phyloP scores from a whole-genome alignment of 2,113 vertebrate genomes.

The Mormyrus iriodes region DNA sequence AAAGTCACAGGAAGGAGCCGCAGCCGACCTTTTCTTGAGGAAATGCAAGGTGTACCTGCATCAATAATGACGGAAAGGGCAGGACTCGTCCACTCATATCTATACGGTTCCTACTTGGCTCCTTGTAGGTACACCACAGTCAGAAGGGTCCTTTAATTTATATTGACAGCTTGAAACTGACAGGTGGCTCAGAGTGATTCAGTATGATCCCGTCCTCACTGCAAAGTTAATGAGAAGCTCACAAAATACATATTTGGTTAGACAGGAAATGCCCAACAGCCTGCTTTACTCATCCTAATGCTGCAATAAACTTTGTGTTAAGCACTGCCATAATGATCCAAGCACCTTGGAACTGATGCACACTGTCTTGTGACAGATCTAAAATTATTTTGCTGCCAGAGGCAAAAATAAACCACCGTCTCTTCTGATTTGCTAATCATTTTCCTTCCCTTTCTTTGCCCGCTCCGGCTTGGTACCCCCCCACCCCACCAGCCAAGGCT shows the following conservation, averaged over 20 bases:
- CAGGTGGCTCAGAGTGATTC: neutral
- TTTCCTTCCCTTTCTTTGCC: neutral
- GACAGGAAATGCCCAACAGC: neutral
- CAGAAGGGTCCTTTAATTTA: neutral
- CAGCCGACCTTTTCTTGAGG: neutral
- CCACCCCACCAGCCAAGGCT: neutral
- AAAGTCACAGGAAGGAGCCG: neutral
- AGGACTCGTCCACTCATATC: neutral
- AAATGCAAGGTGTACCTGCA: neutral
- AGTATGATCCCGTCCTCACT: neutral
- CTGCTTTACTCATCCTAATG: neutral
- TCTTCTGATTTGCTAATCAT: neutral
- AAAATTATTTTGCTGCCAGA: neutral
- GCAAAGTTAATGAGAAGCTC: neutral
- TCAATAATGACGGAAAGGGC: neutral
- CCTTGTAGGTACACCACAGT: neutral
- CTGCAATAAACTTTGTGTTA: neutral
- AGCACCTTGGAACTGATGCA: neutral
- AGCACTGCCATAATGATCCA: neutral
- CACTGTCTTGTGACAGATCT: neutral
- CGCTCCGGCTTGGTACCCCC: neutral
- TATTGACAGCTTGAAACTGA: neutral
- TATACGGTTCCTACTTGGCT: neutral
- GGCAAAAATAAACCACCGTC: constrained; percentile 4
- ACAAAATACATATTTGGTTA: neutral